Base-by-base conservation (phyloP, 2,113 vertebrate species). In the Lethenteron reissneri region DNA sequence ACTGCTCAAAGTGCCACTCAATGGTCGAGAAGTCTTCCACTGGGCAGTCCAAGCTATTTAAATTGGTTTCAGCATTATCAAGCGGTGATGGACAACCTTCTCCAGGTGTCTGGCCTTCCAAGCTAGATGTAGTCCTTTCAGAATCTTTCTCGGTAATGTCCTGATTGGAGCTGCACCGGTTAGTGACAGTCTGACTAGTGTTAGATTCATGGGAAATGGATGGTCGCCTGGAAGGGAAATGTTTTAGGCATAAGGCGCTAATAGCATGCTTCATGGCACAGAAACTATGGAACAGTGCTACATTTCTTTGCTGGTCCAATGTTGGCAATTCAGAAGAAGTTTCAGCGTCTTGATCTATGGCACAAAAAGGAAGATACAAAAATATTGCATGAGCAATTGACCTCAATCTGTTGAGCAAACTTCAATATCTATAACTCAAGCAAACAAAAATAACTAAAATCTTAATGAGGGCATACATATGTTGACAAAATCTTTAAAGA, bases 221-320 rank as follows among this genome's bases (percentile, higher is more conserved):
- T 79, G 80, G 74, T 79, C 80, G 72, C 88, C 86, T 10, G 82
- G 78, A 70, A 41, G 41, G 41, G 4, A 41, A 41, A 41, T 41
- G 41, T 41, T 84, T 89, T 11, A 89, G 81, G 75, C 88, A 94
- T 68, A 99, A 83, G 57, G 91, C 90, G 25, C 92, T 95, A 74
- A 94, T 75, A 3, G 89, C 88, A 13, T 94, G 96, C 76, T 97
- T 99, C 83, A 97, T 89, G 78, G 88, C 90, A 59, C 90, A 96
- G 78, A 96, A 96, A 0, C 87, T 88, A 79, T 78, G 86, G 74
- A 89, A 97, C 74, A 96, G 80, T 1, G 84, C 81, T 41, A 86
- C 71, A 74, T 85, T 91, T 74, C 83, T 84, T 72, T 81, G 81
- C 56, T 77, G 83, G 25, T 73, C 80, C 58, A 80, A 77, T 21